phyloP scores from a whole-genome alignment of 2,888 invertebrate genomes.

The Melipona beecheii region DNA sequence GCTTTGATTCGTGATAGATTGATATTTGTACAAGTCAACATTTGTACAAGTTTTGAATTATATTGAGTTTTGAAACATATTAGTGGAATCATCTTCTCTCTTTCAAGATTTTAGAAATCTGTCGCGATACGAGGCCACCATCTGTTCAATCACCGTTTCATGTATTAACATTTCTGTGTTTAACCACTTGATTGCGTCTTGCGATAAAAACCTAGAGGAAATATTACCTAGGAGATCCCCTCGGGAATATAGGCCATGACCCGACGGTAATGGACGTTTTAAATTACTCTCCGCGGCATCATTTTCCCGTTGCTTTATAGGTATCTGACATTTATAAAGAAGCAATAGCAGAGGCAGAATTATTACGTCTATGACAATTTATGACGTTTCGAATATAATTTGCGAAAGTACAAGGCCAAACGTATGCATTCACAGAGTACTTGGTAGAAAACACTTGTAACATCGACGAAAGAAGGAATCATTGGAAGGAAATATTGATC shows the following conservation, averaged over 20 bases:
- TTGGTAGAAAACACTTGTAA: not conserved
- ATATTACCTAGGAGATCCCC: not conserved
- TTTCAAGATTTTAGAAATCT: conserved; percentile 2
- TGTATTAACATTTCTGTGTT: not conserved
- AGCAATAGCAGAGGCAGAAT: not conserved
- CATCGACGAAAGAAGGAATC: not conserved
- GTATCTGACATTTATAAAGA: not conserved
- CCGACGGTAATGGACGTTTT: not conserved
- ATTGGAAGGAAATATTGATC: not conserved
- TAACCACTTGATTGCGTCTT: not conserved
- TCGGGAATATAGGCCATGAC: not conserved
- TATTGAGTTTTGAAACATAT: no score
- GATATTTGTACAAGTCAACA: no score
- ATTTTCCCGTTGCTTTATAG: not conserved
- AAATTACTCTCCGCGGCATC: not conserved
- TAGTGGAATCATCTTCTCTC: not conserved
- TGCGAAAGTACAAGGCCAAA: not conserved
- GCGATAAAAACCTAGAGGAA: not conserved
- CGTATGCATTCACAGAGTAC: not conserved
- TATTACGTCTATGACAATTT: not conserved
- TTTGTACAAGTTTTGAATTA: no score
- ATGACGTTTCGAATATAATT: not conserved
- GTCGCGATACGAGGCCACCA: not conserved
- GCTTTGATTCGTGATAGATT: no score
- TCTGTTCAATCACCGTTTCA: conserved; percentile 3